Percentiles rank a stretch among this genome's conserved stretches.
Evolutionary conservation across 2,888 invertebrate species (phyloP).

Genomic region (Macrosiphum euphorbiae): DNA sequence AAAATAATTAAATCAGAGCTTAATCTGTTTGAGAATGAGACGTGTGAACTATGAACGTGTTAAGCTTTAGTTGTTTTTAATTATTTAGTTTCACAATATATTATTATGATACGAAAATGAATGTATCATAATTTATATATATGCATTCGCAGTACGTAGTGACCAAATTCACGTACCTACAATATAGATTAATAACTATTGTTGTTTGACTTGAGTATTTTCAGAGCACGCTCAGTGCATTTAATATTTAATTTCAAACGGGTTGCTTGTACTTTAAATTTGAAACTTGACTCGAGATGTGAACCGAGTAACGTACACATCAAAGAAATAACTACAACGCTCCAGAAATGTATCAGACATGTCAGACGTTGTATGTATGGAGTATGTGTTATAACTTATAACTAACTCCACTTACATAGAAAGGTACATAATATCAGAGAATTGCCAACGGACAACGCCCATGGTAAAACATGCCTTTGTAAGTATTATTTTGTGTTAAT

Average conservation of each 20-base stretch:
- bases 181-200: not conserved
- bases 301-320: not conserved
- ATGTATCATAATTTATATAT: not conserved
- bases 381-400: not conserved
- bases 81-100: too few relatives aligned
- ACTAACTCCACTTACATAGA: not conserved
- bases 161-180: too few relatives aligned
- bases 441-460: not conserved
- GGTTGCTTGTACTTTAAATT: conserved; percentile 14
- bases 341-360: not conserved
- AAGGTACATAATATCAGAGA: not conserved
- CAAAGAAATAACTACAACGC: not conserved
- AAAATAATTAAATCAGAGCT: not conserved
- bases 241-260: conserved; percentile 5
- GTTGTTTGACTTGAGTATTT: not conserved
- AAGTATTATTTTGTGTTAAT: not conserved
- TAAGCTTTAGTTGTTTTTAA: not conserved
- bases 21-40: not conserved
- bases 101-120: not conserved
- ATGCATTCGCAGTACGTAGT: not conserved
- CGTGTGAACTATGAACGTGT: not conserved
- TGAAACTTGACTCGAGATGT: not conserved
- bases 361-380: not conserved
- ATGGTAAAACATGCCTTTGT: not conserved
- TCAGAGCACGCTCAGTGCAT: not conserved